Conservation (phyloP, 2,113 vertebrate genomes). For the Tor tambroides region DNA sequence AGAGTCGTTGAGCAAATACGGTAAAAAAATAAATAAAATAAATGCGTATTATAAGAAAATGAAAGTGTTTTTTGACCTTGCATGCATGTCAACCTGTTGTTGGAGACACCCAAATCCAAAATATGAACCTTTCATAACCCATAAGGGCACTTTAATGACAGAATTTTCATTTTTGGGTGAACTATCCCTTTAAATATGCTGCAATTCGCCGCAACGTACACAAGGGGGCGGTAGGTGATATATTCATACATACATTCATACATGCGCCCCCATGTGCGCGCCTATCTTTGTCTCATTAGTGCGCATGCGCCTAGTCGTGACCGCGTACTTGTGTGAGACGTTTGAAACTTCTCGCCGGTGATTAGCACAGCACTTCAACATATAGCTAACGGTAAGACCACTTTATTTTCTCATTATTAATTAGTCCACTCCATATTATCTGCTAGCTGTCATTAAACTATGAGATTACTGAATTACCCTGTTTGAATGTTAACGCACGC, state of each 20-base stretch:
- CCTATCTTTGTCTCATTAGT: background rate
- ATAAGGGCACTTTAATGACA: too few species aligned
- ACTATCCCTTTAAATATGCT: too few species aligned
- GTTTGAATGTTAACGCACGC: background rate
- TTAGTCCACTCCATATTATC: background rate
- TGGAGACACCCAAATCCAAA: too few species aligned
- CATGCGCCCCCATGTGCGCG: background rate
- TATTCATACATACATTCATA: background rate
- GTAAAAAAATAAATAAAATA: too few species aligned
- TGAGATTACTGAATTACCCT: background rate
- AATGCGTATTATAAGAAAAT: too few species aligned
- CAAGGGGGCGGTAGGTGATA: background rate
- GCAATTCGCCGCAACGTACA: background rate
- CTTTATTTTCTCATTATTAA: background rate
- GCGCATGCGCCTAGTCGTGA: conserved; percentile 55
- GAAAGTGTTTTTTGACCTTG: too few species aligned
- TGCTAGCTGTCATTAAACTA: too few species aligned
- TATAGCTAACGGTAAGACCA: conserved; percentile 30
- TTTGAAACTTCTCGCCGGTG: conserved; percentile 55
- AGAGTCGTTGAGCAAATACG: too few species aligned
- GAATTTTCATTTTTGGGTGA: too few species aligned
- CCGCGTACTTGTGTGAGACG: conserved; percentile 59
- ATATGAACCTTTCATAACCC: too few species aligned
- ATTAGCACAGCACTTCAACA: conserved; percentile 30
- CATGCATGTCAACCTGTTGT: too few species aligned